Evolutionary conservation across 2,888 invertebrate genomes (phyloP), one percentile per base, ranked within the genome.

Genomic region (Thymelicus lineola): DNA sequence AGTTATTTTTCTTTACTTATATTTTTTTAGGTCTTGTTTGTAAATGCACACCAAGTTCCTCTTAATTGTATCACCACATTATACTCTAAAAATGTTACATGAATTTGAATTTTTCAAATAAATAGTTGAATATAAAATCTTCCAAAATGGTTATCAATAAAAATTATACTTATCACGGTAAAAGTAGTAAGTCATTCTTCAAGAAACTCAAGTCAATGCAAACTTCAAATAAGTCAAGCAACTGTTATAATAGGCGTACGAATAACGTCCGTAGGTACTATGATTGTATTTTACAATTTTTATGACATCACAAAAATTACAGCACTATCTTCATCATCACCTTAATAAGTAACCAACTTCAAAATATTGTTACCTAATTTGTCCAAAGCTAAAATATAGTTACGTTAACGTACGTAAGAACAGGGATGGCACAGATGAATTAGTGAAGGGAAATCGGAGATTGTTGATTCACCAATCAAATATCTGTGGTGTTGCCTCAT

Each of bases 1-100:
- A 59, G 35, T 46, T 62, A 28, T n/a, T 45, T 48, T 66, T 58
- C 46, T 48, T 58, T 66, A 58, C 15, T 55, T 50, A 63, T 59
- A 35, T 10, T 17, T 53, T 46, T 28, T 15, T 66, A 36, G 20
- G 20, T 59, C 59, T 50, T 59, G 17, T 59, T 50, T 60, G 58
- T 66, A 10, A 59, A 35, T 66, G 60, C 50, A 60, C 60, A 60
- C 60, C 59, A 66, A 66, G 66, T 66, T 66, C 66, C 50, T 66
- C 66, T 42, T 42, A 48, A 42, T 48, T 36, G 17, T 59, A 53
- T 48, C 10, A 60, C 20, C 53, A 53, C 53, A 15, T 36, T 1
- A 42, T 45, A 38, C 20, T 42, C 53, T 20, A 12, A 17, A 50
- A 20, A 53, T n/a, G 12, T 42, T 12, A 12, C 14, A 53, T 53